Conservation (phyloP, 2,797 vertebrate species). For the Holocentrus rufus region DNA sequence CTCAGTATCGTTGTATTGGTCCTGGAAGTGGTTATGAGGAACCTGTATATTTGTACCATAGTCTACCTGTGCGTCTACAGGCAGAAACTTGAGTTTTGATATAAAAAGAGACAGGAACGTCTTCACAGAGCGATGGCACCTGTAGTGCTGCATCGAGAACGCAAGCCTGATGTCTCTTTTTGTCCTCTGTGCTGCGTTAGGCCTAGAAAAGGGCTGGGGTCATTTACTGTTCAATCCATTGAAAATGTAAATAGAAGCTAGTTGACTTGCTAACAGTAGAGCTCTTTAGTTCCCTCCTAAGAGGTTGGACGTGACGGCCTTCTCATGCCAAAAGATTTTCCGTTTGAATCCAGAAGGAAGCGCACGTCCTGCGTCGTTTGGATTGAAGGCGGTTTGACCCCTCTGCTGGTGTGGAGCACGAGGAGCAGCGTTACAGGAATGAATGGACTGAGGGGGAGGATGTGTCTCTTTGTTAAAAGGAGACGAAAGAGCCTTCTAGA, state of each 20-base stretch:
- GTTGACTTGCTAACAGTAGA: slow-evolving; percentile 26
- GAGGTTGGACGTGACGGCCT: background rate
- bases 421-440: slow-evolving; percentile 17
- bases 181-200: slow-evolving; percentile 31
- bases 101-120: slow-evolving; percentile 24
- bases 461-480: background rate
- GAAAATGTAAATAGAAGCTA: slow-evolving; percentile 47
- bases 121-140: slow-evolving; percentile 5
- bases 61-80: slow-evolving; percentile 40
- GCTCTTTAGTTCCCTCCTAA: too few relatives aligned
- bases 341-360: slow-evolving; percentile 25
- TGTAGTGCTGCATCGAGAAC: slow-evolving; percentile 28
- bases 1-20: background rate
- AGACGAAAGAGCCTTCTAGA: slow-evolving; percentile 15
- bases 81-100: slow-evolving; percentile 58
- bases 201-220: slow-evolving; percentile 1
- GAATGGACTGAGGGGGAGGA: slow-evolving; percentile 13
- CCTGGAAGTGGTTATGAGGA: background rate
- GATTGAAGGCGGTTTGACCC: slow-evolving; percentile 2
- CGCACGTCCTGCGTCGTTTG: background rate
- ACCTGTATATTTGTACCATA: slow-evolving; percentile 76
- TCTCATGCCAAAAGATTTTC: slow-evolving; percentile 40
- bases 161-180: slow-evolving; percentile 55
- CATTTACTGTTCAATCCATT: slow-evolving; percentile 7
- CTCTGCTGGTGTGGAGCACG: background rate